Percentiles rank a stretch among this genome's conserved stretches.
phyloP scores from a whole-genome alignment of 2,888 invertebrate species.

The Drosophila ezoana region DNA sequence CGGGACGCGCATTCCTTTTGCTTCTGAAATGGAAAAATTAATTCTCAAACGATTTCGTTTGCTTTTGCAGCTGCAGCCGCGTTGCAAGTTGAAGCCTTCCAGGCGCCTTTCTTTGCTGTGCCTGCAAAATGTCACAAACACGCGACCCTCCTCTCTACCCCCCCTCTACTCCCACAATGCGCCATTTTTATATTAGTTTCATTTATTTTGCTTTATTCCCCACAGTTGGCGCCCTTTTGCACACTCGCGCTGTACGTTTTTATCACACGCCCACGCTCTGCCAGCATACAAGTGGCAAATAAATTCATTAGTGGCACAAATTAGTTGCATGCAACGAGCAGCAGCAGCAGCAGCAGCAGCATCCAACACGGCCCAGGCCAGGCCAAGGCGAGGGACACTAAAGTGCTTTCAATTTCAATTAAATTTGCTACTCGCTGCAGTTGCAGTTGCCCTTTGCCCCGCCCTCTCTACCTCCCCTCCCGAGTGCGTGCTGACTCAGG shows the following conservation, averaged over 20 bases:
- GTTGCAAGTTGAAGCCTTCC: conserved; percentile 45
- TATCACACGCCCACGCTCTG: conserved; percentile 72
- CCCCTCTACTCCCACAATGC: not conserved
- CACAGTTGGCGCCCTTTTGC: conserved; percentile 1
- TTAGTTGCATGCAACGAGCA: conserved; percentile 76
- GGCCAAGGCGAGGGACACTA: conserved; percentile 71
- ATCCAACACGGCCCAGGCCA: conserved; percentile 25
- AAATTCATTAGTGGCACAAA: conserved; percentile 81
- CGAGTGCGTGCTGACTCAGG: conserved; percentile 76
- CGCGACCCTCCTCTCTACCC: not conserved
- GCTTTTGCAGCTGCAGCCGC: conserved; percentile 41
- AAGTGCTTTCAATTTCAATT: conserved; percentile 82
- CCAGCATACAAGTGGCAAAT: conserved; percentile 81
- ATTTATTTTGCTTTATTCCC: conserved; percentile 73
- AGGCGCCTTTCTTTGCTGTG: conserved; percentile 36
- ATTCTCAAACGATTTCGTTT: conserved; percentile 78
- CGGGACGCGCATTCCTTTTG: conserved; percentile 38
- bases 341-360: conserved; percentile 26
- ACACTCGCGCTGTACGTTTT: conserved; percentile 36
- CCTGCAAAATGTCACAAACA: conserved; percentile 44
- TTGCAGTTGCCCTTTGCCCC: conserved; percentile 40
- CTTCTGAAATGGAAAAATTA: conserved; percentile 77
- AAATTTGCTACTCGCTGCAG: conserved; percentile 70
- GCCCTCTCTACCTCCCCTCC: conserved; percentile 4
- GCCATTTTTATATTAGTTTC: conserved; percentile 68